These are phyloP conservation scores for Phrynosoma blainvillii DNA, from an alignment of 2,113 vertebrate species.

Conservation along the genomic window DNA sequence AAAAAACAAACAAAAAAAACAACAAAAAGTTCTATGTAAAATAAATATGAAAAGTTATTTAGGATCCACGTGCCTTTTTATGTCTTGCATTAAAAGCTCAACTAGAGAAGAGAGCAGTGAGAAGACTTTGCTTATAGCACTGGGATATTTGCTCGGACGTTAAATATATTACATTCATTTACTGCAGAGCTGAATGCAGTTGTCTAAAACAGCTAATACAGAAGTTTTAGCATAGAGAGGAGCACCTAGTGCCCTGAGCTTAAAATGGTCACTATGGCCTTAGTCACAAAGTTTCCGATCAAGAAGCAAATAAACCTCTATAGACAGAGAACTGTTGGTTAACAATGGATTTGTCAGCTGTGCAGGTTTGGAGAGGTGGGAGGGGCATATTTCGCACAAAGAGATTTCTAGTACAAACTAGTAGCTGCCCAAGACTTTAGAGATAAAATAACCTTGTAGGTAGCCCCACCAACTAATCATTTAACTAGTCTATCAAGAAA, in stretches of 20 bases:
- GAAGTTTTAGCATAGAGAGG: neutral
- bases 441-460: neutral
- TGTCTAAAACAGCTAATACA: neutral
- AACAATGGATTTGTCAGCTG: neutral
- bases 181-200: neutral
- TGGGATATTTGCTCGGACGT: neutral
- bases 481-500: neutral
- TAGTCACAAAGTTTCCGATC: neutral
- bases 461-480: neutral
- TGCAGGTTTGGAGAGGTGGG: neutral
- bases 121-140: neutral
- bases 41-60: slow-evolving; percentile 90
- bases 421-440: neutral
- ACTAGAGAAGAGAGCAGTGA: neutral
- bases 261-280: neutral
- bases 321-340: neutral
- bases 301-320: neutral
- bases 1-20: slow-evolving; percentile 79
- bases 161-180: neutral
- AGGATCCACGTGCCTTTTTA: slow-evolving; percentile 64
- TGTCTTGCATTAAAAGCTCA: neutral
- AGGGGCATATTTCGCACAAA: neutral
- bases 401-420: neutral
- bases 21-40: slow-evolving; percentile 82
- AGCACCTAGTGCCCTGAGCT: neutral